Conservation (phyloP, 2,888 invertebrate genomes). For the Allygus modestus region DNA sequence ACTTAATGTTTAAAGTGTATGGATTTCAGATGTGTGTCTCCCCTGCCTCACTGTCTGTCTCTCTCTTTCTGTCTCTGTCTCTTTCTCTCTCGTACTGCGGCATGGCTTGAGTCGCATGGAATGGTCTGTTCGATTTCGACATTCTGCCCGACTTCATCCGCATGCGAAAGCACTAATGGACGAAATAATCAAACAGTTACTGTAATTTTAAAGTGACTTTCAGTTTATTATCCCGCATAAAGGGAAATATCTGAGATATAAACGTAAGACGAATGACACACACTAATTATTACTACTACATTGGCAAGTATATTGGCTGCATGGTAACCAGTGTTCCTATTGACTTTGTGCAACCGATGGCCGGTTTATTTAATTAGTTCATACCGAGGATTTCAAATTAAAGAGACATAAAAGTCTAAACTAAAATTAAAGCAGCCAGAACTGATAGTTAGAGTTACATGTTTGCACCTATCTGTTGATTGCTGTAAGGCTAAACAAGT, state of each 20-base stretch:
- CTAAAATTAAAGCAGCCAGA: neutral
- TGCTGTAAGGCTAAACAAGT: neutral
- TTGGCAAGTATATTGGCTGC: neutral
- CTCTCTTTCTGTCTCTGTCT: constrained; percentile 57
- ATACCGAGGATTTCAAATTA: too few species aligned
- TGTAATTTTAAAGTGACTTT: too few species aligned
- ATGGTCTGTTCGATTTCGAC: constrained; percentile 45
- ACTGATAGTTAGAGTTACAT: neutral
- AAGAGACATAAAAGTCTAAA: too few species aligned
- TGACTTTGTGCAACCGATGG: too few species aligned
- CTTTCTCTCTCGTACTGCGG: constrained; percentile 41
- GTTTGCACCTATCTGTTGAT: constrained; percentile 22
- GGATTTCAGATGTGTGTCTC: constrained; percentile 54
- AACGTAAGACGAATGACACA: neutral
- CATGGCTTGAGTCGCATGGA: constrained; percentile 62
- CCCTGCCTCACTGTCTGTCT: constrained; percentile 56
- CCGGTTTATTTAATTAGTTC: too few species aligned
- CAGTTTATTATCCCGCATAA: too few species aligned
- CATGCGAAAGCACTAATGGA: constrained; percentile 6
- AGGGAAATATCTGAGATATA: neutral
- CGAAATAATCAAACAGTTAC: neutral
- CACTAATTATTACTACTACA: too few species aligned
- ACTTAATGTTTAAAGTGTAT: constrained; percentile 53
- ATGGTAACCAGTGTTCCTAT: neutral
- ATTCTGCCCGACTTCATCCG: constrained; percentile 26